These are phyloP conservation scores for Coronaproctus castanopsis DNA, from an alignment of 2,888 invertebrate species.

Conservation along the genomic window DNA sequence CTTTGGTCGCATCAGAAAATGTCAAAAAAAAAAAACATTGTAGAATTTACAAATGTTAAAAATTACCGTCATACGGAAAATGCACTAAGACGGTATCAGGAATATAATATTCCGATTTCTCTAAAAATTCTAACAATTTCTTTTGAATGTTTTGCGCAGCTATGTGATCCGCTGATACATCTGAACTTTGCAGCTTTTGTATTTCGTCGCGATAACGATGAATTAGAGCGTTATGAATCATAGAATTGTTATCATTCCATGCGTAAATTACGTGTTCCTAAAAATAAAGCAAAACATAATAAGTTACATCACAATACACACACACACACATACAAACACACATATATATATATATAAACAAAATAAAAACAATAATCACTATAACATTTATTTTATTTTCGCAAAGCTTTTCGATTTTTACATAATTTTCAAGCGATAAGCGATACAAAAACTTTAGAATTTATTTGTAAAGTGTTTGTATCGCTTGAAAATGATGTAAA, in stretches of 20 bases:
- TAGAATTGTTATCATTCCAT: constrained; percentile 66
- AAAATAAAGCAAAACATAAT: constrained; percentile 15
- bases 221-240: constrained; percentile 78
- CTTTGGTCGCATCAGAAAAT: no score
- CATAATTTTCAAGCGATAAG: no score
- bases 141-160: constrained; percentile 34
- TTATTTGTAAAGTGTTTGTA: no score
- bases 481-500: not conserved
- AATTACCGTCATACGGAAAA: constrained; percentile 52
- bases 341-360: not conserved
- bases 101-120: constrained; percentile 58
- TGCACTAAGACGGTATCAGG: constrained; percentile 69
- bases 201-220: constrained; percentile 65
- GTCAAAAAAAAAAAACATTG: not conserved
- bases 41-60: not conserved
- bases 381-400: no score
- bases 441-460: no score
- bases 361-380: not conserved
- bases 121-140: constrained; percentile 56
- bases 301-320: no score
- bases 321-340: no score
- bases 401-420: no score
- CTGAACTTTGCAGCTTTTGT: constrained; percentile 26
- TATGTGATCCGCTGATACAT: constrained; percentile 28
- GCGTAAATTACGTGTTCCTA: constrained; percentile 74